These are phyloP conservation scores for Andrena camellia DNA, from an alignment of 2,888 invertebrate species.

Conservation along the genomic window DNA sequence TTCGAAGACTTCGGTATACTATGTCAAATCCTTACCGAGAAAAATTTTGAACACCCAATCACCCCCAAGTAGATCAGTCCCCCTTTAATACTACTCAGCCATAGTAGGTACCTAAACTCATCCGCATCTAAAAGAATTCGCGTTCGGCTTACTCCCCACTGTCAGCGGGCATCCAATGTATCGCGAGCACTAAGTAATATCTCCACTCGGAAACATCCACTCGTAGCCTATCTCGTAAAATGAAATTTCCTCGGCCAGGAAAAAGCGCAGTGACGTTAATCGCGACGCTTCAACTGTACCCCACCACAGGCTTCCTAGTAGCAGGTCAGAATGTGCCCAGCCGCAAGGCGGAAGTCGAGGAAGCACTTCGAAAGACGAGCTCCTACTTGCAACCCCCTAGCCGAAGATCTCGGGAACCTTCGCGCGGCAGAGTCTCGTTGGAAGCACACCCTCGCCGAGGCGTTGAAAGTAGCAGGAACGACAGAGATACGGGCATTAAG, in stretches of 20 bases:
- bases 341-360: conserved; percentile 31
- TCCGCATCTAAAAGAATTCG: neutral
- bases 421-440: neutral
- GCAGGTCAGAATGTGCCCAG: conserved; percentile 9
- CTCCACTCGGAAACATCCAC: conserved; percentile 9
- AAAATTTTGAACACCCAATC: too few relatives aligned
- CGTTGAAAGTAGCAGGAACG: neutral
- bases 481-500: conserved; percentile 1
- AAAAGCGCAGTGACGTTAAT: conserved; percentile 21
- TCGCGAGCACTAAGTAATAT: neutral
- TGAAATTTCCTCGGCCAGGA: conserved; percentile 17
- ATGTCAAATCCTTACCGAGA: neutral
- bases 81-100: too few relatives aligned
- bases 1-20: neutral
- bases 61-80: too few relatives aligned
- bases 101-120: neutral
- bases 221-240: neutral
- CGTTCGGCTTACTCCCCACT: neutral
- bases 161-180: neutral
- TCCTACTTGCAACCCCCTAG: conserved; percentile 16
- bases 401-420: too few relatives aligned
- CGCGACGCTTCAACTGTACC: conserved; percentile 4
- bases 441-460: neutral
- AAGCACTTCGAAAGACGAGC: conserved; percentile 55
- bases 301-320: neutral